Conservation (phyloP, 2,797 vertebrate genomes). For the Synanceia verrucosa region DNA sequence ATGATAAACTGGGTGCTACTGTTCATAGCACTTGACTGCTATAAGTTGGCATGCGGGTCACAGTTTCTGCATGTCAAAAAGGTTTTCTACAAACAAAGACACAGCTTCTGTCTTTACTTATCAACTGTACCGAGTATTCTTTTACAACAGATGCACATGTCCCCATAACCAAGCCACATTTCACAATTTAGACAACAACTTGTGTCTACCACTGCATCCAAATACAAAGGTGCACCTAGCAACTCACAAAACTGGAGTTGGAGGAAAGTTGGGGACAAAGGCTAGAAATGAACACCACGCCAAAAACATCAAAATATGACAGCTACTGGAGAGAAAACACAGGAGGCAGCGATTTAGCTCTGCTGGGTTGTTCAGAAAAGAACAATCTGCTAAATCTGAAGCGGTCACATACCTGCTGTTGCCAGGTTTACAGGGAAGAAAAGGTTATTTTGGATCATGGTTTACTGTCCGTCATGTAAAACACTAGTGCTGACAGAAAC, state of each 20-base stretch:
- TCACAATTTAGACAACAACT: not conserved
- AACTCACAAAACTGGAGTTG: not conserved
- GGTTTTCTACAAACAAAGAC: not conserved
- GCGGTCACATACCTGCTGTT: slow-evolving; percentile 25
- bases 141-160: not conserved
- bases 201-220: not conserved
- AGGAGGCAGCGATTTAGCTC: slow-evolving; percentile 4
- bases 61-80: not conserved
- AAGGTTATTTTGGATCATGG: slow-evolving; percentile 4
- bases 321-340: not conserved
- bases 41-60: not conserved
- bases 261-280: not conserved
- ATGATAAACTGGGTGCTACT: not conserved
- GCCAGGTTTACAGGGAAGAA: slow-evolving; percentile 13
- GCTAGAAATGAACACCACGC: slow-evolving; percentile 17
- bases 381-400: slow-evolving; percentile 1
- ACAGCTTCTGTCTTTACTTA: not conserved
- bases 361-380: not conserved
- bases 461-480: slow-evolving; percentile 13
- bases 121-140: not conserved
- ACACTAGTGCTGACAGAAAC: not conserved
- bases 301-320: slow-evolving; percentile 9
- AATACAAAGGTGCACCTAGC: not conserved
- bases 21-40: not conserved
- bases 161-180: not conserved